A percentile compares a stretch with the other conserved stretches of the same genome.
Conservation (phyloP, 2,113 vertebrate genomes). For the Tragulus kanchil region DNA sequence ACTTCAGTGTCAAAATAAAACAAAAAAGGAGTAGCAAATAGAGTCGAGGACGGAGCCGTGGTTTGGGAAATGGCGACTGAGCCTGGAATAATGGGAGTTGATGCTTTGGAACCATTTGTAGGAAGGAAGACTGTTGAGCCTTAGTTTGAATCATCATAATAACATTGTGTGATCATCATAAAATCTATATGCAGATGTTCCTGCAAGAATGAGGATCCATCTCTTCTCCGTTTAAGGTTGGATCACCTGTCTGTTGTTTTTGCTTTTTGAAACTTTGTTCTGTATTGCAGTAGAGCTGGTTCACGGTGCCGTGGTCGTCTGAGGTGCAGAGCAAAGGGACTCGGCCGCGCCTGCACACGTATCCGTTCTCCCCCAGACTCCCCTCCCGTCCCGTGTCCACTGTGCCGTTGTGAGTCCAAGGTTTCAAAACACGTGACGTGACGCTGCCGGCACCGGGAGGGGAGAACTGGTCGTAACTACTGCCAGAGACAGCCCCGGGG, state of each 20-base stretch:
- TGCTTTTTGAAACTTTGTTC: neutral
- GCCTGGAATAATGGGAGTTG: neutral
- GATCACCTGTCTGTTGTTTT: neutral
- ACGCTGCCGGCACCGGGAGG: neutral
- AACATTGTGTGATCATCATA: neutral
- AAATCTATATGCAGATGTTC: neutral
- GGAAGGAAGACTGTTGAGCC: neutral
- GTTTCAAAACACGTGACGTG: neutral
- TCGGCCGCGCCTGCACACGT: fast-evolving
- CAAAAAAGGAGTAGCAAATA: neutral
- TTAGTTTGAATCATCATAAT: neutral
- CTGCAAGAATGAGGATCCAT: neutral
- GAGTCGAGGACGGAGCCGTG: neutral
- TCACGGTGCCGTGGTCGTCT: neutral
- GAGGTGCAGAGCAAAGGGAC: neutral
- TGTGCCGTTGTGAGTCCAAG: neutral
- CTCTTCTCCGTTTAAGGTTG: neutral
- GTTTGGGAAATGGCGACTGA: neutral
- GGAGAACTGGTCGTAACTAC: neutral
- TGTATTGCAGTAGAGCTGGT: neutral
- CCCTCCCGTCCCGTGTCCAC: neutral
- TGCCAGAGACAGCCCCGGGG: neutral
- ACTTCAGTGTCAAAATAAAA: neutral
- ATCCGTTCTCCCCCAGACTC: neutral
- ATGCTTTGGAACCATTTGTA: neutral